Evolutionary conservation across 1,140 invertebrate species (phyloP).

Genomic region (Pomacea maculata): DNA sequence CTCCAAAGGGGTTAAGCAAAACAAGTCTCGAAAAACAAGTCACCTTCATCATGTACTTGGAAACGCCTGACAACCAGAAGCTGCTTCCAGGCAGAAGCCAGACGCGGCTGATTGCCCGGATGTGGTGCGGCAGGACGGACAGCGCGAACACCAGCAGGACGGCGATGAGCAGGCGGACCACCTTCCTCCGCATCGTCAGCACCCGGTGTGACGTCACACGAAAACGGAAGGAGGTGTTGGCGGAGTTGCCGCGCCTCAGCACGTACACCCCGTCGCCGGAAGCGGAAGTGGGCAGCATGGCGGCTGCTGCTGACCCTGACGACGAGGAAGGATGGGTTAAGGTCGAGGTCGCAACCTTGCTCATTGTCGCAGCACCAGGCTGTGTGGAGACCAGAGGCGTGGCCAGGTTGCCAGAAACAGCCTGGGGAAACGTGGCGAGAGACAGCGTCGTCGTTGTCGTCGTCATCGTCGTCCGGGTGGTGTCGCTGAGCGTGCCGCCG

Average conservation of each 20-base stretch:
- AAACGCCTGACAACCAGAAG: conserved; percentile 78
- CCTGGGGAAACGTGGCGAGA: too few relatives aligned
- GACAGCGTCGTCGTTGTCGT: too few relatives aligned
- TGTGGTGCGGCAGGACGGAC: conserved; percentile 86
- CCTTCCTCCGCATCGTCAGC: conserved; percentile 58
- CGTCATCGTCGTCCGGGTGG: too few relatives aligned
- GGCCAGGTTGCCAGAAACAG: too few relatives aligned
- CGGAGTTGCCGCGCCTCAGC: background rate
- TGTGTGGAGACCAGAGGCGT: too few relatives aligned
- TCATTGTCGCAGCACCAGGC: too few relatives aligned
- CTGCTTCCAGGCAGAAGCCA: conserved; percentile 63
- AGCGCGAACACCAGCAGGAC: conserved; percentile 83
- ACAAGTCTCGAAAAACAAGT: too few relatives aligned
- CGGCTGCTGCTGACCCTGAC: conserved; percentile 74
- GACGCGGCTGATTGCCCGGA: conserved; percentile 80
- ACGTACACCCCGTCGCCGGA: background rate
- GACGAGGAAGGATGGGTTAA: too few relatives aligned
- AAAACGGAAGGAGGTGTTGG: conserved; percentile 73
- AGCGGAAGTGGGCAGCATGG: conserved; percentile 47
- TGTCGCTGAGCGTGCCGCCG: too few relatives aligned
- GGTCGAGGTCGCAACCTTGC: too few relatives aligned
- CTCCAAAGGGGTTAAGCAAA: too few relatives aligned
- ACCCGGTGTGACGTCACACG: conserved; percentile 35
- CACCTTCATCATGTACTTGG: conserved; percentile 51
- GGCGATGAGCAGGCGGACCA: conserved; percentile 79